Base-by-base conservation (phyloP, 2,888 invertebrate genomes). In the Agrilus mali region DNA sequence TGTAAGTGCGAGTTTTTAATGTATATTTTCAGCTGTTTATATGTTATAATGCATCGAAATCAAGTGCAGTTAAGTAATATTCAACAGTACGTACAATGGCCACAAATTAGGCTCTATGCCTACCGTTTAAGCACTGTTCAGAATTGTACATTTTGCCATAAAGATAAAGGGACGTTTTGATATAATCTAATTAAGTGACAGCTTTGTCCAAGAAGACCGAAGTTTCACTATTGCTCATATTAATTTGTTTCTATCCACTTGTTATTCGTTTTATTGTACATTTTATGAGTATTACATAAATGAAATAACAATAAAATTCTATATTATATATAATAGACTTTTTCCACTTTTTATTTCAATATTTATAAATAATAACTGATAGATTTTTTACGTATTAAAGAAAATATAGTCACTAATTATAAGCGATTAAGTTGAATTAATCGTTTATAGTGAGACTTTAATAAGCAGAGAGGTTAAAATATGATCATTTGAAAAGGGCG, bases 211-310 rank as follows among this genome's bases (percentile, higher is more conserved):
- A 59, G 60, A 61, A 56, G 59, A 63, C 60, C 61, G 62, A 65
- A 60, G 62, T 65, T 66, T 65, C 65, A 65, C 63, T 65, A 66
- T 66, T 67, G 67, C 66, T 67, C 67, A 65, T 63, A 57, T 53
- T 63, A 57, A 51, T 56, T 56, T 66, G 65, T 65, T 66, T 66
- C 63, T 65, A 65, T 65, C 64, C 63, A 64, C 64, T 64, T 67
- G 66, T 67, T 67, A 67, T 64, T 65, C 64, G 63, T 65, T 63
- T 63, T 65, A 64, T 64, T 66, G 66, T 65, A 65, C 62, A 66
- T 65, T 66, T 66, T 66, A 66, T 64, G 65, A 66, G 64, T 66
- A 66, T 59, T 65, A 55, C 63, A 62, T 63, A 58, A 63, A 63
- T 64, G 62, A 63, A 63, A 64, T 64, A 65, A 64, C 60, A 65